Percentiles rank a stretch among this genome's conserved stretches.
These are phyloP conservation scores for Habropoda laboriosa DNA, from an alignment of 1,140 invertebrate species.

Conservation along the genomic window DNA sequence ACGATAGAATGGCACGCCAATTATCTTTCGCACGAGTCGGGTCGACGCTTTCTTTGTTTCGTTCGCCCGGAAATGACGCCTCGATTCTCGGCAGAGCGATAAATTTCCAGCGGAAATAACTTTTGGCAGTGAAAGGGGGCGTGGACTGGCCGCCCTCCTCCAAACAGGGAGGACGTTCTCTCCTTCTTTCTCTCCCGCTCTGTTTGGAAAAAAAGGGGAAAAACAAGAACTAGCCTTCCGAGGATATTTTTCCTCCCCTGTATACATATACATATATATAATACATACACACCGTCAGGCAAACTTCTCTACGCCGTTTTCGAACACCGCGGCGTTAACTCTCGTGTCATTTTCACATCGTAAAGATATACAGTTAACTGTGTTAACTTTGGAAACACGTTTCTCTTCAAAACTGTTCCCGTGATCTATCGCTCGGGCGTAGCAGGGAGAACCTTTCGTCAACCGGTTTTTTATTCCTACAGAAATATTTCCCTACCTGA, in stretches of 20 bases:
- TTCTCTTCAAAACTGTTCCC: not conserved
- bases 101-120: slow-evolving; percentile 70
- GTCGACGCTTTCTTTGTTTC: slow-evolving; percentile 62
- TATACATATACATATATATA: too few species aligned
- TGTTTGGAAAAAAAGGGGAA: not conserved
- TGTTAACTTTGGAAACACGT: not conserved
- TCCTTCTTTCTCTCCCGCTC: too few species aligned
- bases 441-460: not conserved
- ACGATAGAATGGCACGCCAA: slow-evolving; percentile 60
- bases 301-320: not conserved
- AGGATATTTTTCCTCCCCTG: slow-evolving; percentile 10
- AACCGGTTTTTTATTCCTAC: not conserved
- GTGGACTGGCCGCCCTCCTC: slow-evolving; percentile 24
- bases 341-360: not conserved
- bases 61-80: slow-evolving; percentile 65
- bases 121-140: slow-evolving; percentile 58
- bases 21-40: slow-evolving; percentile 56
- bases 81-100: slow-evolving; percentile 67
- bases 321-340: slow-evolving; percentile 7
- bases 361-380: not conserved
- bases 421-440: not conserved
- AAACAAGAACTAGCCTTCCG: slow-evolving; percentile 5
- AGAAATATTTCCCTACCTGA: not conserved
- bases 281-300: not conserved
- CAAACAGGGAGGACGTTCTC: slow-evolving; percentile 25